These are phyloP conservation scores for Spicauda simplicius DNA, from an alignment of 2,888 invertebrate genomes.

Conservation along the genomic window DNA sequence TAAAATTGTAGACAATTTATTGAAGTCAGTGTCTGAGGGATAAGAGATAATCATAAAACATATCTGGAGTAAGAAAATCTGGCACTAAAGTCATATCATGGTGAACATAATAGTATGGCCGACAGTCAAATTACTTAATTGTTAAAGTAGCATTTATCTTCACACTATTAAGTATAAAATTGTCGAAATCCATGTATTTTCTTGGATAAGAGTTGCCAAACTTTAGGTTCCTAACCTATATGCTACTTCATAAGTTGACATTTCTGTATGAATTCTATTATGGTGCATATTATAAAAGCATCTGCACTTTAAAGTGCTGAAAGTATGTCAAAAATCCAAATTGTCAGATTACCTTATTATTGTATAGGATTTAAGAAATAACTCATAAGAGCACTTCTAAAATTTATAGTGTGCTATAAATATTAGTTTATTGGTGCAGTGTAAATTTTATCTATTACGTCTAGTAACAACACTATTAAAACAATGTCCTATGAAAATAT, in stretches of 20 bases:
- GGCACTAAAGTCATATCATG: constrained; percentile 41
- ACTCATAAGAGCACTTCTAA: constrained; percentile 14
- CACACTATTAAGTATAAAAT: constrained; percentile 2
- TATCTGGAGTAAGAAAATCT: constrained; percentile 45
- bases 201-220: constrained; percentile 31
- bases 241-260: neutral
- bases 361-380: constrained; percentile 6
- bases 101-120: constrained; percentile 11
- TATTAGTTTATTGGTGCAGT: constrained; percentile 1
- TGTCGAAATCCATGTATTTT: neutral
- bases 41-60: constrained; percentile 46
- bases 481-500: constrained; percentile 19
- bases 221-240: constrained; percentile 33
- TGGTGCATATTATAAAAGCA: neutral
- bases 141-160: constrained; percentile 7
- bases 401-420: constrained; percentile 17
- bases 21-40: constrained; percentile 37
- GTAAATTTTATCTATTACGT: neutral
- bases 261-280: neutral
- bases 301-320: constrained; percentile 21
- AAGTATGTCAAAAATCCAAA: constrained; percentile 26
- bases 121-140: constrained; percentile 8
- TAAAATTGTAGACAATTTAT: constrained; percentile 14
- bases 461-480: constrained; percentile 13
- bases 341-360: constrained; percentile 16